phyloP scores from a whole-genome alignment of 2,113 vertebrate genomes.

The Solea solea region DNA sequence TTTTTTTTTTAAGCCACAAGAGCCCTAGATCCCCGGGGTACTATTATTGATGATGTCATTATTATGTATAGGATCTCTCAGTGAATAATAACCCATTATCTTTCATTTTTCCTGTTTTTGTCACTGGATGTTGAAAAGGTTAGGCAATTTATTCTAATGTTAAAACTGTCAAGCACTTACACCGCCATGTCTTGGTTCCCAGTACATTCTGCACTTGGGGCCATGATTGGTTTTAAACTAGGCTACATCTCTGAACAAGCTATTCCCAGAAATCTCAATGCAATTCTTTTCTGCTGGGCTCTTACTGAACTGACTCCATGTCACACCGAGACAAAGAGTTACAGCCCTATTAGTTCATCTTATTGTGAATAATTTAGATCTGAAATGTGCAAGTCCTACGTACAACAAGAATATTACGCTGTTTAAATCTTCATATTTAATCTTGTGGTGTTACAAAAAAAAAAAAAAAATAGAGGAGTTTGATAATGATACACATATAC shows the following conservation, averaged over 20 bases:
- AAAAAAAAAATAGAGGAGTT: slow-evolving; percentile 44
- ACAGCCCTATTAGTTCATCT: slow-evolving; percentile 20
- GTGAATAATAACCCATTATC: slow-evolving; percentile 85
- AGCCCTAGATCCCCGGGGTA: slow-evolving; percentile 63
- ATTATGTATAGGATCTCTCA: slow-evolving; percentile 83
- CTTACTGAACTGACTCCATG: slow-evolving; percentile 53
- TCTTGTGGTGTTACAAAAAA: slow-evolving; percentile 28
- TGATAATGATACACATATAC: slow-evolving; percentile 69
- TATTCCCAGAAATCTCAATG: slow-evolving; percentile 70
- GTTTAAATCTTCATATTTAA: slow-evolving; percentile 57
- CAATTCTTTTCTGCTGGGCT: slow-evolving; percentile 51
- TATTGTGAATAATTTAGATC: slow-evolving; percentile 44
- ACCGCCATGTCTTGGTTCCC: slow-evolving; percentile 75
- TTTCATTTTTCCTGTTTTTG: slow-evolving; percentile 85
- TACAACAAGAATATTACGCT: slow-evolving; percentile 20
- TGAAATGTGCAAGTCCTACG: slow-evolving; percentile 26
- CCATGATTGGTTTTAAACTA: slow-evolving; percentile 82
- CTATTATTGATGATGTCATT: slow-evolving; percentile 85
- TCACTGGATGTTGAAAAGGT: slow-evolving; percentile 84
- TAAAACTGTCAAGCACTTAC: slow-evolving; percentile 82
- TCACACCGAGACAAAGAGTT: slow-evolving; percentile 45
- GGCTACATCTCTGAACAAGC: slow-evolving; percentile 78
- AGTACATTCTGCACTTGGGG: slow-evolving; percentile 75
- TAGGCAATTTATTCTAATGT: slow-evolving; percentile 86
- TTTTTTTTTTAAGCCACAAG: slow-evolving; percentile 67